phyloP scores from a whole-genome alignment of 2,888 invertebrate genomes.

The Sesamia inferens region DNA sequence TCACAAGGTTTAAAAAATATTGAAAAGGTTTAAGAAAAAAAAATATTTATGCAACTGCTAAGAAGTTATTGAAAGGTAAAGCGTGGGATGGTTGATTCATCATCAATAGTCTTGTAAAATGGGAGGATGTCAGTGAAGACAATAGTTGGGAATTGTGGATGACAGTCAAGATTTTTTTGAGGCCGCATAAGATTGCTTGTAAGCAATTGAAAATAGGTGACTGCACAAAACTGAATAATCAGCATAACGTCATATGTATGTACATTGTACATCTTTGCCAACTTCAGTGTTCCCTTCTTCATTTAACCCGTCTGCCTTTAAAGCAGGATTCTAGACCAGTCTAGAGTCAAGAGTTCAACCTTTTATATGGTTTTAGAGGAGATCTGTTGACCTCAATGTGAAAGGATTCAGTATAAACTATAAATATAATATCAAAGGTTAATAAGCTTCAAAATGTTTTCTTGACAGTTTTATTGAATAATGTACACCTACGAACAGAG shows the following conservation, averaged over 20 bases:
- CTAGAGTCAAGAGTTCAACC: too few species aligned
- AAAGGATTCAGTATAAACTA: not conserved
- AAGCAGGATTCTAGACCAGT: too few species aligned
- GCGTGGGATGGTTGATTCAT: conserved; percentile 24
- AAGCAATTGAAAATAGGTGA: too few species aligned
- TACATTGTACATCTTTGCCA: too few species aligned
- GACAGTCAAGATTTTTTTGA: not conserved
- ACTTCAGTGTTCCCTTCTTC: too few species aligned
- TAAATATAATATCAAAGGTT: conserved; percentile 29
- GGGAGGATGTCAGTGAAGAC: not conserved
- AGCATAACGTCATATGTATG: too few species aligned
- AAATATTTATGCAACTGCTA: not conserved
- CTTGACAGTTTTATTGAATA: conserved; percentile 39
- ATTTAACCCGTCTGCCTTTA: too few species aligned
- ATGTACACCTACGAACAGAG: conserved; percentile 22
- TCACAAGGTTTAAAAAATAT: not conserved
- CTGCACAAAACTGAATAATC: too few species aligned
- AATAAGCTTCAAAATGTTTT: conserved; percentile 20
- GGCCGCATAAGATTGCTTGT: too few species aligned
- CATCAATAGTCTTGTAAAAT: not conserved
- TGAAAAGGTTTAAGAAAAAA: not conserved
- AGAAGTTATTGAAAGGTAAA: conserved; percentile 8
- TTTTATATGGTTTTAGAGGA: not conserved
- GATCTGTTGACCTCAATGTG: conserved; percentile 14
- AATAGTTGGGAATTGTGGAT: conserved; percentile 11